phyloP scores from a whole-genome alignment of 2,797 vertebrate species.

The Myripristis jacobus region DNA sequence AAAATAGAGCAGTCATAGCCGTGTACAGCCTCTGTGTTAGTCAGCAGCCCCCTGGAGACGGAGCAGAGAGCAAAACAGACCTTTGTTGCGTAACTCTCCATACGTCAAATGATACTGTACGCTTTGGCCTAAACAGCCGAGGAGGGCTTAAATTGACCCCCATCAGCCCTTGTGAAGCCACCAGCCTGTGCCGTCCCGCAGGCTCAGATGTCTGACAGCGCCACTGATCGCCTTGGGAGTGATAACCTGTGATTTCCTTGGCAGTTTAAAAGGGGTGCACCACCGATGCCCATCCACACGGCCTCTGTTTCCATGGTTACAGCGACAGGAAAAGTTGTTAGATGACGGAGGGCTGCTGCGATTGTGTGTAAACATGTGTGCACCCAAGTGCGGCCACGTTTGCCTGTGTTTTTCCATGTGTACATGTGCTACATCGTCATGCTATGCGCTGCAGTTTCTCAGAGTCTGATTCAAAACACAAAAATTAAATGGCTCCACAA shows the following conservation, averaged over 20 bases:
- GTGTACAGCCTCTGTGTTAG: conserved; percentile 27
- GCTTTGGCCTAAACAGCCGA: conserved; percentile 1
- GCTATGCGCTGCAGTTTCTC: neutral
- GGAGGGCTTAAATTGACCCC: neutral
- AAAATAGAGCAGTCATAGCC: conserved; percentile 57
- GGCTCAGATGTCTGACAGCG: conserved; percentile 15
- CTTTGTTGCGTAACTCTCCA: conserved; percentile 32
- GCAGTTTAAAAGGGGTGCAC: conserved; percentile 34
- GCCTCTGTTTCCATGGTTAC: conserved; percentile 73
- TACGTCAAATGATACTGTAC: neutral
- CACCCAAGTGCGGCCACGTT: too few relatives aligned
- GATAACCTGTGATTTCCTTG: conserved; percentile 57
- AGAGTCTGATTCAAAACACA: neutral
- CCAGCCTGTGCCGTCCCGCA: conserved; percentile 27
- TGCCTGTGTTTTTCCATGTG: neutral
- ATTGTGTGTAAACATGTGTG: neutral
- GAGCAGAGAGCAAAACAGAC: conserved; percentile 16
- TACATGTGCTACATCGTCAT: neutral
- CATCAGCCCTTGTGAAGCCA: neutral
- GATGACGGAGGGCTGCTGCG: conserved; percentile 20
- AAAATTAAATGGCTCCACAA: conserved; percentile 16
- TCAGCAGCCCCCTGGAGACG: conserved; percentile 41
- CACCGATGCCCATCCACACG: conserved; percentile 24
- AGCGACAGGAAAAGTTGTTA: conserved; percentile 47
- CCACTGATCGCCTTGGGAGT: conserved; percentile 11